Evolutionary conservation across 2,113 vertebrate genomes (phyloP).

Genomic region (Muntiacus reevesi): DNA sequence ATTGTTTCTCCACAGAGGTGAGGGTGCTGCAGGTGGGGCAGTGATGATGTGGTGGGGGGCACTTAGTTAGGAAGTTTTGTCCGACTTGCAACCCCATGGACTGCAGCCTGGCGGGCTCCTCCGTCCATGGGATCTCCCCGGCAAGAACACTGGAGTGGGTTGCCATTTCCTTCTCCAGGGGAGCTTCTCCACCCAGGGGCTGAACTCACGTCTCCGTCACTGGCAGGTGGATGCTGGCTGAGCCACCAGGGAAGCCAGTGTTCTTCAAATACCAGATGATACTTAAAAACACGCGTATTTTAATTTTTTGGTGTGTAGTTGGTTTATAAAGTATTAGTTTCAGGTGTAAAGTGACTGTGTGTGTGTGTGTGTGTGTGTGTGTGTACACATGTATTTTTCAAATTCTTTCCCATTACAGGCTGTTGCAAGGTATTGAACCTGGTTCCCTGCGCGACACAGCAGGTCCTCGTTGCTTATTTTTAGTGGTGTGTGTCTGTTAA

Average conservation of each 20-base stretch:
- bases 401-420: not conserved
- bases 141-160: not conserved
- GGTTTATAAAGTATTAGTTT: not conserved
- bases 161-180: not conserved
- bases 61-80: not conserved
- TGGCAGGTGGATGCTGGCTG: not conserved
- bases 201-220: not conserved
- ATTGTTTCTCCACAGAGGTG: not conserved
- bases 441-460: not conserved
- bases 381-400: not conserved
- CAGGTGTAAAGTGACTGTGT: not conserved
- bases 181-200: not conserved
- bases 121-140: not conserved
- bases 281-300: not conserved
- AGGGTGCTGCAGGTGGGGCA: not conserved
- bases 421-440: not conserved
- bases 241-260: not conserved
- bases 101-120: not conserved
- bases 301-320: not conserved
- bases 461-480: not conserved
- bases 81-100: not conserved
- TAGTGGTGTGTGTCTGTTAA: not conserved
- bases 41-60: not conserved
- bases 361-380: rapidly evolving
- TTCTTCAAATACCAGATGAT: not conserved